phyloP scores from a whole-genome alignment of 2,113 vertebrate species.

The Fulmarus glacialis region DNA sequence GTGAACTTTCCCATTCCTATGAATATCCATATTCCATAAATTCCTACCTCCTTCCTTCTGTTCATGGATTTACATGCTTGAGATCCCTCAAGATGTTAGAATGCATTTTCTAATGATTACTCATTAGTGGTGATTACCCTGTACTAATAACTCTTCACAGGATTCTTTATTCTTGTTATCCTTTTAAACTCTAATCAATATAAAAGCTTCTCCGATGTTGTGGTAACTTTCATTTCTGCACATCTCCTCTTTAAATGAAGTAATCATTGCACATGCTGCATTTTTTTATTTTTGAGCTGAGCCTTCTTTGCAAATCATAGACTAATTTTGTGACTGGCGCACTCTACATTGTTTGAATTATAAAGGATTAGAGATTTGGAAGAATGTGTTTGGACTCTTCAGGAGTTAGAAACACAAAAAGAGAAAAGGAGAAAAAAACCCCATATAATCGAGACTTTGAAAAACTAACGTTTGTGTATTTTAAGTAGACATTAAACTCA shows the following conservation, averaged over 20 bases:
- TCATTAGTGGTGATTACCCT: neutral
- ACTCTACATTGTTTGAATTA: neutral
- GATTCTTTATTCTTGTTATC: neutral
- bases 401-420: neutral
- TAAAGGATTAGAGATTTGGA: neutral
- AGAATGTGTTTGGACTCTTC: neutral
- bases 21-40: neutral
- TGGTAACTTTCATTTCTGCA: neutral
- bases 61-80: rapidly evolving
- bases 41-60: neutral
- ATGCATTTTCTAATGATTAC: neutral
- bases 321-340: neutral
- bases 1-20: neutral
- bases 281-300: neutral
- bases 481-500: neutral
- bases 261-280: neutral
- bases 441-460: neutral
- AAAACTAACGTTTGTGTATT: neutral
- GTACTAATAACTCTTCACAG: neutral
- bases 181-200: neutral
- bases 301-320: neutral
- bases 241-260: neutral
- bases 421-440: neutral
- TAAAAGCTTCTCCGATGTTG: neutral
- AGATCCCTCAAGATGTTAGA: neutral